Evolutionary conservation across 1,140 invertebrate species (phyloP).

Genomic region (Halesus radiatus): DNA sequence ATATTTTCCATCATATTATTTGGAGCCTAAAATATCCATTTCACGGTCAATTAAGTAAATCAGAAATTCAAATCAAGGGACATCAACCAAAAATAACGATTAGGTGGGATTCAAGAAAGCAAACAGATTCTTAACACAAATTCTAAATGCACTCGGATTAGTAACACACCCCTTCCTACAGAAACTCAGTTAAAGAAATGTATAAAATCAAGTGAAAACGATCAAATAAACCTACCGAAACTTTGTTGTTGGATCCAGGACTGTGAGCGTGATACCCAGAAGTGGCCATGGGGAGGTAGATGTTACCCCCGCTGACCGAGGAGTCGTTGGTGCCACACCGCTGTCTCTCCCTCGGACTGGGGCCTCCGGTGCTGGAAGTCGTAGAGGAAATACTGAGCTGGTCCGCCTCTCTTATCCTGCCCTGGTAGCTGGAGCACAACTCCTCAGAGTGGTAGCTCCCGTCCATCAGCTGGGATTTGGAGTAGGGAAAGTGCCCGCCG

Average conservation of each 20-base stretch:
- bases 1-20: too few species aligned
- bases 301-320: slow-evolving; percentile 59
- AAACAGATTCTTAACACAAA: too few species aligned
- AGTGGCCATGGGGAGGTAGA: slow-evolving; percentile 64
- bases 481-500: slow-evolving; percentile 54
- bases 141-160: too few species aligned
- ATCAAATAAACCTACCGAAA: slow-evolving; percentile 62
- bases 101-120: too few species aligned
- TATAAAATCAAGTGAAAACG: neutral
- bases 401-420: slow-evolving; percentile 60
- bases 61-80: too few species aligned
- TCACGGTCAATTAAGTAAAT: too few species aligned
- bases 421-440: slow-evolving; percentile 54
- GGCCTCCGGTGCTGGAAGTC: slow-evolving; percentile 64
- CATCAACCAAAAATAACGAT: too few species aligned
- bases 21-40: too few species aligned
- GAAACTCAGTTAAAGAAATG: too few species aligned
- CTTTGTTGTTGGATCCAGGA: slow-evolving; percentile 65
- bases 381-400: slow-evolving; percentile 66
- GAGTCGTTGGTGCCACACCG: slow-evolving; percentile 54
- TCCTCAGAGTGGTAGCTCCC: slow-evolving; percentile 56
- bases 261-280: slow-evolving; percentile 61
- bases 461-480: slow-evolving; percentile 55
- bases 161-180: too few species aligned
- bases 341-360: slow-evolving; percentile 61